Evolutionary conservation across 2,888 invertebrate species (phyloP), one percentile per base, ranked within the genome.

Genomic region (Polydrusus pterygomalis): DNA sequence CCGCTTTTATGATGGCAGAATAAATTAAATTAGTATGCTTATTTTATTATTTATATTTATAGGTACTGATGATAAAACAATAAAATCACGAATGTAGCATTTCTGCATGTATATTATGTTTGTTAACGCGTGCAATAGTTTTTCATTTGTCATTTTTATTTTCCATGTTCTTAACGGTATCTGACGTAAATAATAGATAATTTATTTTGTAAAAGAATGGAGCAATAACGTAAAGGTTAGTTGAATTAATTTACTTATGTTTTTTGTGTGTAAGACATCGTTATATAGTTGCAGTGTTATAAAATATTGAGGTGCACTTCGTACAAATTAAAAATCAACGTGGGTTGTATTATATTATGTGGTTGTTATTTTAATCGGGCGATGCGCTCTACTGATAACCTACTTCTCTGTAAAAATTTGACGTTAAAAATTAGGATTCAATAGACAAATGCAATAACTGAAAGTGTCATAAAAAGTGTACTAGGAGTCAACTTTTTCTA

Each of bases 201-300:
- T 73, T 65, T 73, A 45, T 45, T 65, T 75, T 58, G 63, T 58
- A 43, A 34, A 43, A 43, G 58, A 72, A 45, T 56, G 25, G 38
- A 30, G 30, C 47, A 34, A 18, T 73, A 34, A 15, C 25, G 15
- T 56, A 63, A 63, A 64, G 58, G 54, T 45, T 18, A 60, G 58
- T 60, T 38, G 58, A 40, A 60, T 60, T 17, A 40, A 60, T 38
- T n/a, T 54, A n/a, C n/a, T n/a, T n/a, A n/a, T n/a, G n/a, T n/a
- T 38, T 60, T 38, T 58, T 15, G 13, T 30, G n/a, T 60, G 38
- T 58, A 58, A 34, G 15, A 15, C 58, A 38, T 38, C 58, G n/a
- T n/a, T n/a, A n/a, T n/a, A n/a, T 18, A 18, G 20, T 20, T 43
- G n/a, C 47, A 43, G 47, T 47, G 17, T 47, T 47, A n/a, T 43